Evolutionary conservation across 2,113 vertebrate species (phyloP), one percentile per base, ranked within the genome.

Genomic region (Apodemus sylvaticus): DNA sequence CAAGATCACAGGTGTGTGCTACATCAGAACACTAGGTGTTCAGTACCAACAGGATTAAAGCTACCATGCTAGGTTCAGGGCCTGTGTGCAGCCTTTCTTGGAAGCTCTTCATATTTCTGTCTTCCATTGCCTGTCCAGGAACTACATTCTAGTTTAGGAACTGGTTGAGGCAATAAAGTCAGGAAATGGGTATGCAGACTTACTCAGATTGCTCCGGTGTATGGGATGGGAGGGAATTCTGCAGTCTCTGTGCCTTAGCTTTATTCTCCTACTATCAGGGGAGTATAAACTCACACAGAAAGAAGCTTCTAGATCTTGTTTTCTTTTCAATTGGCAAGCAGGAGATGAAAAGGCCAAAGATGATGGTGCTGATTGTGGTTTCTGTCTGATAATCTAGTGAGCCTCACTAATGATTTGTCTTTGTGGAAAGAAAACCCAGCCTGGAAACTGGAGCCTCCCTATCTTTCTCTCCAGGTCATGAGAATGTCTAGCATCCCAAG

Each of bases 391-490:
- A 14, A 93, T 78, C 90, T 81, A 81, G n/a, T 19, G 12, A 45
- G 91, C 3, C 60, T 92, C 58, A 71, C 12, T 74, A 89, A 82
- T 70, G 64, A 66, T 85, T 92, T 96, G 68, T 93, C 70, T 94
- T 95, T 68, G 19, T 22, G 66, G 83, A 96, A 96, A 96, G 92
- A 92, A 95, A 94, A 90, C 42, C 45, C 71, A 71, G 77, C 92
- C 82, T 95, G 81, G 96, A 97, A 95, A 97, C 68, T 64, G 39
- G 93, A 98, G 55, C 71, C 81, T 16, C n/a, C 26, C 86, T 95
- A 51, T 96, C 95, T 96, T 95, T 96, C 71, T 96, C 96, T 93
- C 53, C 20, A 68, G 96, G 97, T 97, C 97, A 95, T 97, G 97
- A 97, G 97, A 97, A 97, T 0, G 31, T 95, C 90, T 91, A 83